Percentiles rank a stretch among this genome's conserved stretches.
phyloP scores from a whole-genome alignment of 2,113 vertebrate species.

The Pseudorasbora parva region DNA sequence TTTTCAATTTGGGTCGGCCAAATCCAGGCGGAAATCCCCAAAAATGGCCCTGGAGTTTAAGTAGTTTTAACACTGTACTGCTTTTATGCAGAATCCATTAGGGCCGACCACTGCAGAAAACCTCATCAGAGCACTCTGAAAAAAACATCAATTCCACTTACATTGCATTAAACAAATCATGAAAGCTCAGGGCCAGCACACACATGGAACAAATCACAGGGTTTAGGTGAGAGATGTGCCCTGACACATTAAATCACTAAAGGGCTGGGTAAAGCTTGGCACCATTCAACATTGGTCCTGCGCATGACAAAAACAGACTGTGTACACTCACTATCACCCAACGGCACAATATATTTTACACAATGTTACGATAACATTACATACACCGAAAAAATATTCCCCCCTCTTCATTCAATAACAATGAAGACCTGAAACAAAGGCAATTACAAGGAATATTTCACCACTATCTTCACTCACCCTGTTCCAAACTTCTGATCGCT shows the following conservation, averaged over 20 bases:
- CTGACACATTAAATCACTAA: constrained; percentile 60
- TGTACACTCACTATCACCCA: constrained; percentile 66
- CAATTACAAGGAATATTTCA: background rate
- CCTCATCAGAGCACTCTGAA: constrained; percentile 6
- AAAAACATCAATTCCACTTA: constrained; percentile 10
- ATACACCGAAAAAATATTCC: constrained; percentile 62
- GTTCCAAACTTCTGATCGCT: background rate
- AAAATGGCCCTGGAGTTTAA: no score
- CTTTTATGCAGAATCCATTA: background rate
- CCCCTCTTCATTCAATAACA: constrained; percentile 53
- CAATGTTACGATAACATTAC: constrained; percentile 63
- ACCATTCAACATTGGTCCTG: constrained; percentile 54
- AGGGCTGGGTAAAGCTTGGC: constrained; percentile 59
- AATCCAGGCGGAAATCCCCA: no score
- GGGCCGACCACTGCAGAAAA: background rate
- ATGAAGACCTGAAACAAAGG: constrained; percentile 28
- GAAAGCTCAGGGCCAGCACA: constrained; percentile 52
- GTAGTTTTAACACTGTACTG: background rate
- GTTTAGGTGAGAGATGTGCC: background rate
- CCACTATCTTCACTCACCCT: background rate
- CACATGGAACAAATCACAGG: constrained; percentile 4
- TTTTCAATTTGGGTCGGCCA: no score
- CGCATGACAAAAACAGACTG: constrained; percentile 62
- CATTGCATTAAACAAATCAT: constrained; percentile 8
- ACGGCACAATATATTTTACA: constrained; percentile 60